These are phyloP conservation scores for Poeciliopsis infans DNA, from an alignment of 2,797 vertebrate species.

Conservation along the genomic window DNA sequence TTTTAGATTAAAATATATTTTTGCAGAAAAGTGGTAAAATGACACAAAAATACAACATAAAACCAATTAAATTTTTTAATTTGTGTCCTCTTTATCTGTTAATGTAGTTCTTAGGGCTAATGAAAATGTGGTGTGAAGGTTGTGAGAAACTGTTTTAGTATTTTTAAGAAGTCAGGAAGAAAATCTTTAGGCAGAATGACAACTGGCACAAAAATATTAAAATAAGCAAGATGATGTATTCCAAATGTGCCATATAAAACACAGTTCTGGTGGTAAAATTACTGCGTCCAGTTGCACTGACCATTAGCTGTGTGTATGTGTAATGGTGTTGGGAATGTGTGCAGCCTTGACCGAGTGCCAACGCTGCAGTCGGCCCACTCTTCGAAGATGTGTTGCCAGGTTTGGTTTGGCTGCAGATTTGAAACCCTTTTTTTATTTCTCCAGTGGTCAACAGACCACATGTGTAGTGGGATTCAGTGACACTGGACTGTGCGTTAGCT, in stretches of 20 bases:
- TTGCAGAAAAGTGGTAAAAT: neutral
- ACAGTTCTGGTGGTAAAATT: constrained; percentile 51
- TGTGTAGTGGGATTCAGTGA: constrained; percentile 61
- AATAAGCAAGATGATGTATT: constrained; percentile 61
- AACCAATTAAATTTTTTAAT: neutral
- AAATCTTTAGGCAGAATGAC: constrained; percentile 43
- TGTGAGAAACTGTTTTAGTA: constrained; percentile 42
- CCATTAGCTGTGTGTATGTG: constrained; percentile 36
- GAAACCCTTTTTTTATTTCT: constrained; percentile 61
- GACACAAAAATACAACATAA: neutral
- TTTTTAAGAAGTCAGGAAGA: constrained; percentile 34
- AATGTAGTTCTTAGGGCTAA: constrained; percentile 21
- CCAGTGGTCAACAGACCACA: constrained; percentile 75
- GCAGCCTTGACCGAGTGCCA: constrained; percentile 52
- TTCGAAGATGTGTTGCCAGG: constrained; percentile 64
- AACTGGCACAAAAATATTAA: constrained; percentile 60
- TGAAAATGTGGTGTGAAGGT: constrained; percentile 15
- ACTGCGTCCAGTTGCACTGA: constrained; percentile 53
- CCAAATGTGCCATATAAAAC: constrained; percentile 68
- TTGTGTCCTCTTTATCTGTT: neutral
- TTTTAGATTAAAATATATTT: neutral
- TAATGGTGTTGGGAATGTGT: constrained; percentile 41
- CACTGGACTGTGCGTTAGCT: constrained; percentile 52
- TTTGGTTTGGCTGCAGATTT: constrained; percentile 67
- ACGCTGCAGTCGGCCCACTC: constrained; percentile 67